These are phyloP conservation scores for Disparrhopalites patrizii DNA, from an alignment of 2,888 invertebrate genomes.

Conservation along the genomic window DNA sequence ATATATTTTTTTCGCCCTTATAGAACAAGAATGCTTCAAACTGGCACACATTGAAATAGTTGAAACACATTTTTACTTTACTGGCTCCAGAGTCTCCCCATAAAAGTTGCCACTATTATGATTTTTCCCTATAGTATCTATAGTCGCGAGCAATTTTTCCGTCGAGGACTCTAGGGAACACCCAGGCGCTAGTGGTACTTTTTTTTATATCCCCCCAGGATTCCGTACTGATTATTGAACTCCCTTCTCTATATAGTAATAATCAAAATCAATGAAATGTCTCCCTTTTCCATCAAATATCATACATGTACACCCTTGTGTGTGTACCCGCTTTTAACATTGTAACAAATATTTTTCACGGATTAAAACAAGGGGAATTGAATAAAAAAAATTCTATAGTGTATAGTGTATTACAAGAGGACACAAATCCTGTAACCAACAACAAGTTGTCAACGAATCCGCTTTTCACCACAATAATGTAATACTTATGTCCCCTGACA, in stretches of 20 bases:
- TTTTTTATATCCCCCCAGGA: background rate
- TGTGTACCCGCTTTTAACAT: constrained; percentile 25
- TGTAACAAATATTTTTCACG: constrained; percentile 38
- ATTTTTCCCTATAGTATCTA: background rate
- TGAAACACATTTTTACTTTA: no score
- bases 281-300: no score
- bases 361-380: constrained; percentile 30
- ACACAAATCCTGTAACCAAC: constrained; percentile 11
- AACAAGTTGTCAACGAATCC: constrained; percentile 34
- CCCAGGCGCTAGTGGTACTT: background rate
- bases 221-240: constrained; percentile 17
- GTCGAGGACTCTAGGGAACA: constrained; percentile 20
- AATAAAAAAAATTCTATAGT: background rate
- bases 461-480: constrained; percentile 8
- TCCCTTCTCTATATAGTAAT: constrained; percentile 16
- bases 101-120: background rate
- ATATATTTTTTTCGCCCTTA: no score
- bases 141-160: constrained; percentile 14
- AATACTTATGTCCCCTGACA: background rate
- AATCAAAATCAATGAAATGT: no score
- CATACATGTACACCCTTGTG: no score
- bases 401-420: background rate
- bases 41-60: no score
- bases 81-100: background rate
- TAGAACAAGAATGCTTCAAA: no score